Percentiles rank a stretch among this genome's conserved stretches.
These are phyloP conservation scores for Tinea trinotella DNA, from an alignment of 2,888 invertebrate genomes.

Conservation along the genomic window DNA sequence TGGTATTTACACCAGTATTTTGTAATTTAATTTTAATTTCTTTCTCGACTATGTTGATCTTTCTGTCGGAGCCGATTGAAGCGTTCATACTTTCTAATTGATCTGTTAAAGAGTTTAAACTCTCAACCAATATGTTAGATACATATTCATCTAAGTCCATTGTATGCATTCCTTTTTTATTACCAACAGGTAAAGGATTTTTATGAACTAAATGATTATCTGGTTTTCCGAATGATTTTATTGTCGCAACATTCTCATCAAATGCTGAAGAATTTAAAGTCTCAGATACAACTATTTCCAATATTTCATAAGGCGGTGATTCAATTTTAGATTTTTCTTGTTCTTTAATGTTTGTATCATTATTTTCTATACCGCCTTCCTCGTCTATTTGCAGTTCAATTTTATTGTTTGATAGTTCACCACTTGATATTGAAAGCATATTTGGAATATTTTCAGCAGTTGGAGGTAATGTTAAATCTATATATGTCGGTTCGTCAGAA, in stretches of 20 bases:
- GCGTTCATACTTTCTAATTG: conserved; percentile 59
- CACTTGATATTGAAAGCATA: not conserved
- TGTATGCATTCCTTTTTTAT: conserved; percentile 24
- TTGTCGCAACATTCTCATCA: not conserved
- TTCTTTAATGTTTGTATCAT: conserved; percentile 31
- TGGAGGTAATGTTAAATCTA: conserved; percentile 37
- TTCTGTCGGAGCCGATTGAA: conserved; percentile 46
- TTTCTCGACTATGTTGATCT: conserved; percentile 59
- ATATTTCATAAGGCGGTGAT: conserved; percentile 44
- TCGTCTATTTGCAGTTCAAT: conserved; percentile 35
- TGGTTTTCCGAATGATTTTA: not conserved
- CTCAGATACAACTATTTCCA: conserved; percentile 62
- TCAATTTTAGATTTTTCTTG: not conserved
- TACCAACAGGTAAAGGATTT: not conserved
- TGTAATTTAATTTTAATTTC: conserved; percentile 66
- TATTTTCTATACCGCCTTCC: conserved; percentile 31
- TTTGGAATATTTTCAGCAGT: conserved; percentile 30
- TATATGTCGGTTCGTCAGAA: conserved; percentile 32
- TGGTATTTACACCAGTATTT: conserved; percentile 61
- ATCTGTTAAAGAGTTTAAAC: conserved; percentile 60
- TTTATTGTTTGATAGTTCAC: conserved; percentile 25
- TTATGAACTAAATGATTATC: not conserved
- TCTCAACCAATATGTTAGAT: conserved; percentile 65
- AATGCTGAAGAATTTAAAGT: conserved; percentile 32
- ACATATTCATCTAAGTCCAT: conserved; percentile 65